Base-by-base conservation (phyloP, 2,888 invertebrate species). In the Chydorus sphaericus region DNA sequence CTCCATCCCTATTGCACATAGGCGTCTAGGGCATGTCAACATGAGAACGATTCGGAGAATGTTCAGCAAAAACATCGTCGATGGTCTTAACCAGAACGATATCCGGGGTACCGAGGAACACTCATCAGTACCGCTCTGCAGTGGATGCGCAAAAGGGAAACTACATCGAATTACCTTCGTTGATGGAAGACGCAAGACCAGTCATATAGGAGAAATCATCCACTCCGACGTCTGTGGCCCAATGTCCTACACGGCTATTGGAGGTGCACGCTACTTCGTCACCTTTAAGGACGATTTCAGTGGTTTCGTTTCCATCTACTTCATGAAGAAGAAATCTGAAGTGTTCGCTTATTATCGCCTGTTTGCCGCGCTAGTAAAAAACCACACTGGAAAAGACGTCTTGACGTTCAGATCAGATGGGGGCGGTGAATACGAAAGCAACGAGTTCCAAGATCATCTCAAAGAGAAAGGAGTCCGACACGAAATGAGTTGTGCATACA, bases 221-320 rank as follows among this genome's bases (percentile, higher is more conserved):
- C 44, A 44, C n/a, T 44, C 44, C 23, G 44, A 44, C 10, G 23
- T 44, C 28, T 44, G 44, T 44, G 44, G 44, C n/a, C 44, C 44
- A 44, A 44, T 44, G 44, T 23, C 23, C 28, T 23, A 44, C 14
- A 44, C 26, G 18, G 23, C 44, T 16, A 20, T 44, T 44, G 44
- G 26, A 44, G 44, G 44, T 10, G 44, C 14, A 28, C 44, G 3
- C 11, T 44, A 44, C n/a, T 44, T 44, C 10, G 44, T 44, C 44
- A 23, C 28, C 23, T 26, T 44, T n/a, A 44, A 44, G n/a, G 44
- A 44, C 11, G 26, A 44, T 5, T 44, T 23, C 11, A 44, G 44
- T 10, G 44, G 44, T 23, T 44, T 20, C 14, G 26, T 44, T 23
- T 23, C 26, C 23, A 16, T 23, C 7, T 23, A 44, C 20, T 8